These are phyloP conservation scores for Lasioglossum vierecki DNA, from an alignment of 2,888 invertebrate species.

Conservation along the genomic window DNA sequence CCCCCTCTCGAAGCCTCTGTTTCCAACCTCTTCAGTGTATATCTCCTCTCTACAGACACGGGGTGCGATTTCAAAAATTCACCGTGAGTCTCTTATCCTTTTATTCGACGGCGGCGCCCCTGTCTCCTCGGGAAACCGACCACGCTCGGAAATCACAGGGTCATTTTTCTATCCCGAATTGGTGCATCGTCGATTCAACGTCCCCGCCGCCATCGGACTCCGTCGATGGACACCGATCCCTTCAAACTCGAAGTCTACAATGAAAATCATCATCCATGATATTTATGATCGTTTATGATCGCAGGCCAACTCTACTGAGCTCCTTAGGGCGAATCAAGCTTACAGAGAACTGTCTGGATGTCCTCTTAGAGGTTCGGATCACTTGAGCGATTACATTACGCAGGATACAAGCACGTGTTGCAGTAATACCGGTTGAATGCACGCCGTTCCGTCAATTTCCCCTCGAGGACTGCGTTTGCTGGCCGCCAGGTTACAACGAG, in stretches of 20 bases:
- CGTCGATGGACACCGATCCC: not conserved
- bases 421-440: slow-evolving; percentile 41
- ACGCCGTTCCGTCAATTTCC: slow-evolving; percentile 35
- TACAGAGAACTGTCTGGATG: not conserved
- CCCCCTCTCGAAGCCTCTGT: slow-evolving; percentile 37
- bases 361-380: not conserved
- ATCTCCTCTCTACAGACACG: slow-evolving; percentile 6
- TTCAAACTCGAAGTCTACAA: not conserved
- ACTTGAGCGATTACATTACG: not conserved
- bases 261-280: no score
- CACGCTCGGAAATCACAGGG: not conserved
- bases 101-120: not conserved
- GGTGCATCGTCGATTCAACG: slow-evolving; percentile 12
- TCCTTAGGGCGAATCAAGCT: not conserved
- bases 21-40: slow-evolving; percentile 50
- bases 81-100: not conserved
- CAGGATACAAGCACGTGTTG: slow-evolving; percentile 6
- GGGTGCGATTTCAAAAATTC: slow-evolving; percentile 43
- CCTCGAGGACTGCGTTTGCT: not conserved
- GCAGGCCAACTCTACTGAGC: no score
- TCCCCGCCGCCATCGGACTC: slow-evolving; percentile 16
- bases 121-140: not conserved
- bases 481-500: slow-evolving; percentile 2
- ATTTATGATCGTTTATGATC: no score
- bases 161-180: not conserved